A percentile compares a stretch with the other conserved stretches of the same genome.
These are phyloP conservation scores for Chondrilla cf. caribensis DNA, from an alignment of 37 sponge, comb jelly and placozoan species.

Conservation along the genomic window DNA sequence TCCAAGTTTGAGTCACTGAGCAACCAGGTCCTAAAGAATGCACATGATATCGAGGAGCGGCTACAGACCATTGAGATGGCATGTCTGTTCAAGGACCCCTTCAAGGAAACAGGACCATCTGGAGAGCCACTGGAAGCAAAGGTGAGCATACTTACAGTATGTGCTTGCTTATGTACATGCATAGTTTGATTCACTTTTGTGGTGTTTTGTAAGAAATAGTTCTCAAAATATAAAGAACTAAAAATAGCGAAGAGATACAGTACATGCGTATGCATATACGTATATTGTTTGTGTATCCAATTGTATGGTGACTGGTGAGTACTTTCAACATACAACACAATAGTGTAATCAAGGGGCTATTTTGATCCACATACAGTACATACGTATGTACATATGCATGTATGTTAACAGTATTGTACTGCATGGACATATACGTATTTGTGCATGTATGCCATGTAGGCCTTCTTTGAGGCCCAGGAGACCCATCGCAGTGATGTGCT, in stretches of 20 bases:
- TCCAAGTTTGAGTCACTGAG: slow-evolving; percentile 96
- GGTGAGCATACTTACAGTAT: too few relatives aligned
- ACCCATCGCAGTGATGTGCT: slow-evolving; percentile 47
- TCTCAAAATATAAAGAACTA: too few relatives aligned
- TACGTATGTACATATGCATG: too few relatives aligned
- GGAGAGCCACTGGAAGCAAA: slow-evolving; percentile 81
- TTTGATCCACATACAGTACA: not conserved
- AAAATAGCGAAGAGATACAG: too few relatives aligned
- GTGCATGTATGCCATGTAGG: slow-evolving; percentile 33
- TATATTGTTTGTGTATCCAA: too few relatives aligned
- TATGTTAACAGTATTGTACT: too few relatives aligned
- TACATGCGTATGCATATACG: too few relatives aligned
- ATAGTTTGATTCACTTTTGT: not conserved
- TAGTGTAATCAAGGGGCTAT: too few relatives aligned
- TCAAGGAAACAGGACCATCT: slow-evolving; percentile 61
- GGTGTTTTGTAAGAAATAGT: too few relatives aligned
- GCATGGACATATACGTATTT: not conserved
- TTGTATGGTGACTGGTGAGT: too few relatives aligned
- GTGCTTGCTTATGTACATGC: not conserved
- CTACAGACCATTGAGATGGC: slow-evolving; percentile 80
- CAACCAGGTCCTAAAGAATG: slow-evolving; percentile 97
- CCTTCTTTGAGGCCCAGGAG: slow-evolving; percentile 89
- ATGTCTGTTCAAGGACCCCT: slow-evolving; percentile 74
- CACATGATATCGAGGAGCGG: slow-evolving; percentile 92
- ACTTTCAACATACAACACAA: not conserved